Evolutionary conservation across 1,140 invertebrate genomes (phyloP), one percentile per base, ranked within the genome.

Genomic region (Magallana ariakensis): DNA sequence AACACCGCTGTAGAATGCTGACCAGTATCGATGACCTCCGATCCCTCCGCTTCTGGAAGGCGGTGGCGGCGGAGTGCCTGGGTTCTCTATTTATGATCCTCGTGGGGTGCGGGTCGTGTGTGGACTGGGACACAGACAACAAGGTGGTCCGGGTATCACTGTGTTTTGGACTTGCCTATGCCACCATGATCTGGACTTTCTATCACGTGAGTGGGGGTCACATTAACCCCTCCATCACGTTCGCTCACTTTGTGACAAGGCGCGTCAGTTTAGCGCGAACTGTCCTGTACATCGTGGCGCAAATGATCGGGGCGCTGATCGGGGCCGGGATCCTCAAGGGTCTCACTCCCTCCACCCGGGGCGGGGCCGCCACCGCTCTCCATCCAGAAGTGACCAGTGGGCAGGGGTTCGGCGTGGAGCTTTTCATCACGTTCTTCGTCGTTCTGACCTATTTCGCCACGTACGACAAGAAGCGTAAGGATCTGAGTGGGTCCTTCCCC

Each of bases 151-250:
- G 91, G 60, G 91, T 94, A 46, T 87, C 93, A 15, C 86, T 94
- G 0, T 89, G 90, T 33, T 94, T 94, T 84, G 94, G 94, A 6
- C 88, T 95, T 1, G 89, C 90, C 53, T 91, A 94, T 1, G 93
- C 92, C 16, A 94, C 94, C 15, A 90, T 94, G 26, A 91, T 94
- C 5, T 94, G 93, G 93, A 91, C 86, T 22, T 95, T 98, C 75
- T 97, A 97, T 33, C 97, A 98, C 89, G 95, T 98, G 6, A 97
- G 97, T 85, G 98, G 98, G 53, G 97, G 97, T 84, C 97, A 98
- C 94, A 97, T 98, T 85, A 98, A 98, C 94, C 98, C 98, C 0
- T 97, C 97, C 0, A 97, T 98, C 0, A 97, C 97, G 0, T 83
- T 96, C 10, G 97, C 97, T 15, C 96, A 98, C 85, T 94, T 98